These are phyloP conservation scores for Metridium senile DNA, from an alignment of 92 coral and sea anemone genomes.

Conservation along the genomic window DNA sequence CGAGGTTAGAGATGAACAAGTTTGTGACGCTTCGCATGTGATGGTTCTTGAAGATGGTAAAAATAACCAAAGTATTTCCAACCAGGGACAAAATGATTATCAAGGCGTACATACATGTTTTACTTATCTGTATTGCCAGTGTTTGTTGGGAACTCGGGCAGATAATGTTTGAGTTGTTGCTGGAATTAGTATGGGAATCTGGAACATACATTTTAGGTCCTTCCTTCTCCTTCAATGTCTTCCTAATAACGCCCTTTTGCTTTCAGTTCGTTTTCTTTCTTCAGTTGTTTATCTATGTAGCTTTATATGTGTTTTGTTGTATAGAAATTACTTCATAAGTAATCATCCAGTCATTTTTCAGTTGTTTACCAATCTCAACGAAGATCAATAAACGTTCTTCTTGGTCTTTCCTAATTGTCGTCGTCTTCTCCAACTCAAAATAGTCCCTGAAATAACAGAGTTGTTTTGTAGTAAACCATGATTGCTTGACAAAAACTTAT, in stretches of 20 bases:
- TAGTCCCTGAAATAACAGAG: not conserved
- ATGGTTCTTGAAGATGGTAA: slow-evolving; percentile 67
- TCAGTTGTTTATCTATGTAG: no score
- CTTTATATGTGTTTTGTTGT: no score
- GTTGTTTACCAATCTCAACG: not conserved
- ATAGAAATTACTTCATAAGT: no score
- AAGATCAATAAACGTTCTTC: not conserved
- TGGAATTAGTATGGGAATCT: not conserved
- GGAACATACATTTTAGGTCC: slow-evolving; percentile 14
- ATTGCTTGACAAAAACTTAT: not conserved
- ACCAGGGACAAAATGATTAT: slow-evolving; percentile 65
- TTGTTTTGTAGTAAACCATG: not conserved
- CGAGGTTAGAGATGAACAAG: slow-evolving; percentile 79
- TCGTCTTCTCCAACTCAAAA: not conserved
- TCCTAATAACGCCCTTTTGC: not conserved
- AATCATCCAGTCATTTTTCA: no score
- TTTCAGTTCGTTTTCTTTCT: not conserved
- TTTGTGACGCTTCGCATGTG: slow-evolving; percentile 79
- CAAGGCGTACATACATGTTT: slow-evolving; percentile 59
- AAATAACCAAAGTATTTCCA: slow-evolving; percentile 74
- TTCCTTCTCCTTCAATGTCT: no score
- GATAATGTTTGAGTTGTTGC: slow-evolving; percentile 1
- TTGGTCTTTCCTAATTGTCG: no score
- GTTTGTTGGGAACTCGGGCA: slow-evolving; percentile 62
- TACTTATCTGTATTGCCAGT: slow-evolving; percentile 40